Evolutionary conservation across 2,797 vertebrate species (phyloP), one percentile per base, ranked within the genome.

Genomic region (Notolepis coatsorum): DNA sequence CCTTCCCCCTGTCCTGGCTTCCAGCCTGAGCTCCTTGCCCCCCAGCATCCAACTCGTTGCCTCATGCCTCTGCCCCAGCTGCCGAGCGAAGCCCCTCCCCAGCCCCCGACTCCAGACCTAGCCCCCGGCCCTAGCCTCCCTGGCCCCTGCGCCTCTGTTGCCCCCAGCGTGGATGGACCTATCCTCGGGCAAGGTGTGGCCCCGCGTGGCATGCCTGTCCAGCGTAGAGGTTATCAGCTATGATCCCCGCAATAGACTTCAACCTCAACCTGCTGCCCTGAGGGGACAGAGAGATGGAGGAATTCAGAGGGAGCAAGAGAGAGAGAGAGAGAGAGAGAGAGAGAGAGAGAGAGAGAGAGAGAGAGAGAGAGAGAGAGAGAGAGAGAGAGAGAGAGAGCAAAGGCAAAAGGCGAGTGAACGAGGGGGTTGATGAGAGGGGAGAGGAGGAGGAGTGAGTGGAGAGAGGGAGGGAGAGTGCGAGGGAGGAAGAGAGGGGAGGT

Each of bases 121-220:
- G 84, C 88, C 84, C 55, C 76, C 68, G 65, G 84, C 86, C 77
- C 73, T 61, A 74, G 65, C 67, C 85, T 82, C 76, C 35, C 47
- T 52, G 59, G 81, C 81, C 77, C 82, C 73, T 61, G 62, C 68
- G 77, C 65, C 80, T 86, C 68, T 71, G 76, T 88, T 84, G 86
- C 91, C 89, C 81, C 75, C 76, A 90, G 92, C 89, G 84, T 83
- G 88, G 81, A 88, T 87, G 82, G 80, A 91, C 87, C 88, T 90
- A 90, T 92, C 93, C 93, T 92, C 85, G 67, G 93, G 93, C 93
- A 92, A 93, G 90, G 88, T 92, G 88, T 81, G 84, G 88, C 90
- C 89, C 91, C 91, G 80, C 85, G 90, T 87, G 88, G 88, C 75
- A 73, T 59, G 61, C 65, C 80, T 91, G 90, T 91, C 91, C 90